Conservation (phyloP, 2,888 invertebrate species). For the Trachelus troglodyta region DNA sequence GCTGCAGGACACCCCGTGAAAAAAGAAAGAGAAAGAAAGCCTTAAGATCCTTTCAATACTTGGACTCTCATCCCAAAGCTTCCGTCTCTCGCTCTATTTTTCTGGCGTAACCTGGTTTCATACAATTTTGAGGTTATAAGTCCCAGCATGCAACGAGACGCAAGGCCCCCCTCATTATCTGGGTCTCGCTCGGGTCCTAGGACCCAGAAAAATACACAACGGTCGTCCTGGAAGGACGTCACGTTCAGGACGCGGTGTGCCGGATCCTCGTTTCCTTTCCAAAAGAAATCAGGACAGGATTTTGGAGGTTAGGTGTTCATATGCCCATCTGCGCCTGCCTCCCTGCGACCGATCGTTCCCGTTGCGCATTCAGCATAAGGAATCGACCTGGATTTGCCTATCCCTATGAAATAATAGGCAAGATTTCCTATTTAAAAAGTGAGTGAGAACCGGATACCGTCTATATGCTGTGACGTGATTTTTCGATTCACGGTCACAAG, state of each 20-base stretch:
- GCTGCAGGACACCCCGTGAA: constrained; percentile 49
- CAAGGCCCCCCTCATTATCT: neutral
- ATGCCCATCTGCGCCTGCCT: neutral
- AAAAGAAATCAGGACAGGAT: neutral
- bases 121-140: neutral
- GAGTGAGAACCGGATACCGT: neutral
- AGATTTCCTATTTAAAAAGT: neutral
- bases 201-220: constrained; percentile 34
- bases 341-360: neutral
- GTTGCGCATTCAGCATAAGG: neutral
- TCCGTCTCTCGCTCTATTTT: constrained; percentile 18
- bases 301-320: neutral
- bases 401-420: neutral
- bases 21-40: neutral
- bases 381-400: neutral
- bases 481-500: too few species aligned
- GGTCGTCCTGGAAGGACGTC: constrained; percentile 28
- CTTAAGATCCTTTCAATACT: constrained; percentile 36
- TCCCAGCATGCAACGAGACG: neutral
- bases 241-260: neutral
- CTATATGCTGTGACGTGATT: neutral
- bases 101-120: constrained; percentile 23
- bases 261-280: neutral
- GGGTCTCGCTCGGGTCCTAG: constrained; percentile 25
- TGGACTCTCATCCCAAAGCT: constrained; percentile 46